phyloP scores from a whole-genome alignment of 2,113 vertebrate genomes.

The Clinocottus analis region DNA sequence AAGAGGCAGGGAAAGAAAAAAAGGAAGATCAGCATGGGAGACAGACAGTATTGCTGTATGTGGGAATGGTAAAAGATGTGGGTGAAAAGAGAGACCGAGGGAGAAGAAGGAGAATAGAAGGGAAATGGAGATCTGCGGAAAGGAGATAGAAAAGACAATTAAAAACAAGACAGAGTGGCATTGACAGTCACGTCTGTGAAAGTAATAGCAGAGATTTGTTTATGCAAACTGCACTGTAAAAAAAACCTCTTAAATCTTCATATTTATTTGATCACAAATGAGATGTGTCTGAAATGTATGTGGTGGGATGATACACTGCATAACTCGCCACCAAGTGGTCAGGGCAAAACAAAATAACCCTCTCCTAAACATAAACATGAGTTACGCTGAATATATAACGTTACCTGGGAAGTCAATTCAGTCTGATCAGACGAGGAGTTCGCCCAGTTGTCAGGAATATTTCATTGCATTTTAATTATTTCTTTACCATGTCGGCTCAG shows the following conservation, averaged over 20 bases:
- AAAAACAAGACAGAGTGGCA: neutral
- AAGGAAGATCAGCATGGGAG: neutral
- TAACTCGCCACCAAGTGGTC: neutral
- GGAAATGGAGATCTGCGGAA: conserved; percentile 4
- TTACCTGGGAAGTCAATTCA: neutral
- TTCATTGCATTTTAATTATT: neutral
- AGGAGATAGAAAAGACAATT: no score
- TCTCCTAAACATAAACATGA: neutral
- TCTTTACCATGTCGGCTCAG: neutral
- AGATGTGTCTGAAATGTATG: neutral
- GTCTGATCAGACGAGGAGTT: neutral
- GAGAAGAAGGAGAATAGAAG: conserved; percentile 23
- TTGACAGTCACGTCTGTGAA: conserved; percentile 46
- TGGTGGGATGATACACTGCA: neutral
- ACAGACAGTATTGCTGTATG: neutral
- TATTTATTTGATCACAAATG: conserved; percentile 7
- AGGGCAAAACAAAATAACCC: conserved; percentile 1
- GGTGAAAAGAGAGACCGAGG: conserved; percentile 11
- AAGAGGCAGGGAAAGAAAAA: conserved; percentile 32
- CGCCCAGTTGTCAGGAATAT: neutral
- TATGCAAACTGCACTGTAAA: conserved; percentile 32
- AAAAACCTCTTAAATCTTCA: neutral
- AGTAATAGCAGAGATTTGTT: conserved; percentile 33
- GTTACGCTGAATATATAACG: neutral
- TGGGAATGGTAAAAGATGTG: neutral